Conservation (phyloP, 2,888 invertebrate genomes). For the Drosophila subquinaria region DNA sequence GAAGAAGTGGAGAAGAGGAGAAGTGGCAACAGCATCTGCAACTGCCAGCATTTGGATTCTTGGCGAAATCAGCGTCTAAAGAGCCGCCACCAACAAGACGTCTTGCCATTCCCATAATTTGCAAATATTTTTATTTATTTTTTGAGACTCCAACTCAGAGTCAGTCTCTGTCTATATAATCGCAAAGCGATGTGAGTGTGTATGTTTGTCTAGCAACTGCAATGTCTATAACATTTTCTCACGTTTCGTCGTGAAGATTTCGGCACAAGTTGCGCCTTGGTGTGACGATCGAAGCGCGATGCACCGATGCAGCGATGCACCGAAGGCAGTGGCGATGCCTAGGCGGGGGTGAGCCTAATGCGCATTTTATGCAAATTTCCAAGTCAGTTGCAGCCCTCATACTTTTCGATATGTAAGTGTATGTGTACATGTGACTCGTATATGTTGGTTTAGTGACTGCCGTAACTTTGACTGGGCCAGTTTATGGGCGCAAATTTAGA, state of each 20-base stretch:
- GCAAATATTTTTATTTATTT: conserved; percentile 74
- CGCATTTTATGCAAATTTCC: conserved; percentile 80
- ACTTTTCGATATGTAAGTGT: background rate
- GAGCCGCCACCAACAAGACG: conserved; percentile 15
- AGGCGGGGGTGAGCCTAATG: conserved; percentile 76
- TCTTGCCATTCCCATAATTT: conserved; percentile 81
- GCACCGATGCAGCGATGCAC: conserved; percentile 29
- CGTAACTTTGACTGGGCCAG: conserved; percentile 22
- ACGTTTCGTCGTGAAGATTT: conserved; percentile 81
- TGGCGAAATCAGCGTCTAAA: conserved; percentile 53
- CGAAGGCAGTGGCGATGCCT: conserved; percentile 29
- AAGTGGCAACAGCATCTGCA: conserved; percentile 42
- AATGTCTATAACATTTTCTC: conserved; percentile 79
- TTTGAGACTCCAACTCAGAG: conserved; percentile 34
- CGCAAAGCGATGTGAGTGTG: background rate
- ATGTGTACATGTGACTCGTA: background rate
- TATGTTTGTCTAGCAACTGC: conserved; percentile 46
- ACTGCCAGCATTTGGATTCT: conserved; percentile 66
- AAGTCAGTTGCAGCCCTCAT: conserved; percentile 31
- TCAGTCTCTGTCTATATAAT: conserved; percentile 10
- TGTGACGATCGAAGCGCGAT: conserved; percentile 23
- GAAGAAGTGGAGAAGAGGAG: conserved; percentile 15
- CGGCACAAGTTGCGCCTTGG: conserved; percentile 81
- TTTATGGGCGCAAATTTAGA: conserved; percentile 54
- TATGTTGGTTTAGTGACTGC: conserved; percentile 37